Evolutionary conservation across 2,113 vertebrate genomes (phyloP).

Genomic region (Antechinus stuartii): DNA sequence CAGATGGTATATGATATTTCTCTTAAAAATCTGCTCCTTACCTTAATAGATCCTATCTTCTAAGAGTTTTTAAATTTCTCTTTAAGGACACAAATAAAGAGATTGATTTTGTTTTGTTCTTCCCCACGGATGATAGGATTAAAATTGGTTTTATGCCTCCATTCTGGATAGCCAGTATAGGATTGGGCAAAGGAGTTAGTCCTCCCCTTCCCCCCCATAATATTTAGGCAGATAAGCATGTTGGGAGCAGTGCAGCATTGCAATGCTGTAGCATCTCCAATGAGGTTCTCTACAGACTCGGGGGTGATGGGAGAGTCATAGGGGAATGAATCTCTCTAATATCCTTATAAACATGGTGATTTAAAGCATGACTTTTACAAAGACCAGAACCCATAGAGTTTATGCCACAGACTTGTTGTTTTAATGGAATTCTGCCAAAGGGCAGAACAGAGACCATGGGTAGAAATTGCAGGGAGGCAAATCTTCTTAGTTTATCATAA

Average conservation of each 20-base stretch:
- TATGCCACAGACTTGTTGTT: background rate
- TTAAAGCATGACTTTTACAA: background rate
- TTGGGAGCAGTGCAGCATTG: background rate
- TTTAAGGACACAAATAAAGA: no score
- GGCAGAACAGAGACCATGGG: background rate
- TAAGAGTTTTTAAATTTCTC: background rate
- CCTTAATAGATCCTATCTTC: background rate
- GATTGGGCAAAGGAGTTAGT: background rate
- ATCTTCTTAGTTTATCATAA: background rate
- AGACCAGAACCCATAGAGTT: background rate
- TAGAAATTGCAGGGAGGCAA: background rate
- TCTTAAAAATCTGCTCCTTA: background rate
- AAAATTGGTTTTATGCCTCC: background rate
- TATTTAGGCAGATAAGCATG: background rate
- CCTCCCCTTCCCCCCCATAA: background rate
- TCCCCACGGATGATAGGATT: background rate
- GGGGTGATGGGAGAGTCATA: background rate
- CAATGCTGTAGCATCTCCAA: background rate
- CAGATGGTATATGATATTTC: background rate
- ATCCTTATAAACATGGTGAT: background rate
- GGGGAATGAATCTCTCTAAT: background rate
- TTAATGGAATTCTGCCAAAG: background rate
- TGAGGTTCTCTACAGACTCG: background rate
- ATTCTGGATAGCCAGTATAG: background rate
- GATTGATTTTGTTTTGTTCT: background rate